A percentile compares a stretch with the other conserved stretches of the same genome.
Evolutionary conservation across 2,888 invertebrate species (phyloP).

Genomic region (Netelia fuscicornis): DNA sequence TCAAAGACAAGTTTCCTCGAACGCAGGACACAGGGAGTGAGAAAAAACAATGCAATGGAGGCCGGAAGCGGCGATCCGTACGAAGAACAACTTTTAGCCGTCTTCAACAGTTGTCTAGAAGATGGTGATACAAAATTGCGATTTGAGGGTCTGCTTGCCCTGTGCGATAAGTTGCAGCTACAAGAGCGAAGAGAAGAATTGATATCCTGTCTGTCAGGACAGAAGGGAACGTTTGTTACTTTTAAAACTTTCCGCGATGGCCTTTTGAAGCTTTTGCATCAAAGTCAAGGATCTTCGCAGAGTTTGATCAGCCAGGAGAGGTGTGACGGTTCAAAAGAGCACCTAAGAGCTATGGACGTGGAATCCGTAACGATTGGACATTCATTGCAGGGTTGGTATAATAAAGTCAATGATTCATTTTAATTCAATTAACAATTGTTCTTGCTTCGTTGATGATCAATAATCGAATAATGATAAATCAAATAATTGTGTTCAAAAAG

Average conservation of each 20-base stretch:
- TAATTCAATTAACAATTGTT: background rate
- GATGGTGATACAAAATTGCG: constrained; percentile 90
- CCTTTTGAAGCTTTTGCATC: constrained; percentile 89
- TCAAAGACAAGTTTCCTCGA: constrained; percentile 4
- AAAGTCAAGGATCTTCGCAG: constrained; percentile 79
- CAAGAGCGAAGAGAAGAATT: constrained; percentile 88
- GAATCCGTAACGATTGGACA: background rate
- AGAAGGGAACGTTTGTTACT: constrained; percentile 85
- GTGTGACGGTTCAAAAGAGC: background rate
- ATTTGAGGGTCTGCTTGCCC: constrained; percentile 88
- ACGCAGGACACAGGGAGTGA: background rate
- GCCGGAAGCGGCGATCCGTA: constrained; percentile 88
- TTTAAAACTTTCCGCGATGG: constrained; percentile 93
- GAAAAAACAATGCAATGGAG: constrained; percentile 81
- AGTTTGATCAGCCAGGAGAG: constrained; percentile 43
- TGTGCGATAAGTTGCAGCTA: constrained; percentile 92
- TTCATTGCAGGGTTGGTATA: background rate
- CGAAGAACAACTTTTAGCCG: constrained; percentile 92
- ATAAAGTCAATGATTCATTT: background rate
- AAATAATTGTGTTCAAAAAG: too few relatives aligned
- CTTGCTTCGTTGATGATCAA: background rate
- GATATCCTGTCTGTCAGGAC: constrained; percentile 71
- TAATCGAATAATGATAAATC: background rate
- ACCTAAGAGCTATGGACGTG: too few relatives aligned
- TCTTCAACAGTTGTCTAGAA: constrained; percentile 92